Percentiles rank a stretch among this genome's conserved stretches.
Conservation (phyloP, 2,888 invertebrate species). For the Chamaedrilus cognettii region DNA sequence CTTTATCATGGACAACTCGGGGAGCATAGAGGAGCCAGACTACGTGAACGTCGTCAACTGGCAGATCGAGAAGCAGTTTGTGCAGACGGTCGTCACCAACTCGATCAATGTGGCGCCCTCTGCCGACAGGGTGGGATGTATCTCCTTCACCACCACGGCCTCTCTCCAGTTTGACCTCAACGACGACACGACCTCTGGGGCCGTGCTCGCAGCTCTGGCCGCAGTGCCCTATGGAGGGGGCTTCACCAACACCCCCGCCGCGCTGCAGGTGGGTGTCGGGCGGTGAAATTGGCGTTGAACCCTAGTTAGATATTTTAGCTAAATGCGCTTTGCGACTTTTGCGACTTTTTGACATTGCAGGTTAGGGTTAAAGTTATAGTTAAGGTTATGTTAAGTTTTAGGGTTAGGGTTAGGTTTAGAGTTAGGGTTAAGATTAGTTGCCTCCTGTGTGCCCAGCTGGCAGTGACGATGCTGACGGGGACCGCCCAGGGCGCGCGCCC, state of each 20-base stretch:
- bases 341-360: not conserved
- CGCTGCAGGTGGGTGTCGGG: not conserved
- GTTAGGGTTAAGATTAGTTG: not conserved
- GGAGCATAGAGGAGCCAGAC: constrained; percentile 1
- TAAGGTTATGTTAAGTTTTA: too few relatives aligned
- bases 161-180: not conserved
- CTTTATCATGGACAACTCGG: constrained; percentile 1
- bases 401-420: not conserved
- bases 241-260: not conserved
- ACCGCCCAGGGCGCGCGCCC: not conserved
- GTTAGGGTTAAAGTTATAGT: not conserved
- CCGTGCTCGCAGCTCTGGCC: not conserved
- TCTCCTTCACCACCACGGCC: not conserved
- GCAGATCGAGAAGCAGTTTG: not conserved
- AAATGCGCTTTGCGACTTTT: not conserved
- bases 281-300: not conserved
- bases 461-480: not conserved
- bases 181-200: not conserved
- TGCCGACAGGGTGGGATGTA: not conserved
- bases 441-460: not conserved
- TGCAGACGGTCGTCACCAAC: not conserved
- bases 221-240: not conserved
- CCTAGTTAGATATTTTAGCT: not conserved
- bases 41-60: not conserved
- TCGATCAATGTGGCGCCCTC: not conserved